Evolutionary conservation across 2,113 vertebrate genomes (phyloP).

Genomic region (Ceyx cyanopectus): DNA sequence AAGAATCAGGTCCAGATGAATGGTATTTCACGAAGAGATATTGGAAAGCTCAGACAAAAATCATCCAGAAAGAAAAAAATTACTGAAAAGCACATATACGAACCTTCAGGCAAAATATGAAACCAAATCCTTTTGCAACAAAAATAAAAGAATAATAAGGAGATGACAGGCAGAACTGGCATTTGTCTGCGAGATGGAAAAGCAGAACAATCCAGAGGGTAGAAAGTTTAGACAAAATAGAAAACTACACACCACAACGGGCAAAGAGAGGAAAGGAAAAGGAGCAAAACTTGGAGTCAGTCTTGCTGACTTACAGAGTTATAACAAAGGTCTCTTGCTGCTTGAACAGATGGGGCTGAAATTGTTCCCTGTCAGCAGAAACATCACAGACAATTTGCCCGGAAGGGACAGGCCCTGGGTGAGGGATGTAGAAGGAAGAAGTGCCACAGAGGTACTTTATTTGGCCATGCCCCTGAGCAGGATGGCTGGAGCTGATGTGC

Average conservation of each 20-base stretch:
- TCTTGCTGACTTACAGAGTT: not conserved
- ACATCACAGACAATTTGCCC: not conserved
- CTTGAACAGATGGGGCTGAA: not conserved
- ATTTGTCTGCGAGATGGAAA: not conserved
- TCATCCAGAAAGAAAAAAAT: not conserved
- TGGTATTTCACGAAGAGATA: not conserved
- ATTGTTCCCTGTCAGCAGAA: not conserved
- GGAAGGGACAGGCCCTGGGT: not conserved
- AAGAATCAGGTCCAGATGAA: not conserved
- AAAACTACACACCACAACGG: accelerated
- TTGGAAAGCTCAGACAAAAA: not conserved
- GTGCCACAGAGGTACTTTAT: not conserved
- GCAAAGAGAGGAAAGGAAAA: not conserved
- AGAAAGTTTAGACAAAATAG: not conserved
- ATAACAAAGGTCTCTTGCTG: not conserved
- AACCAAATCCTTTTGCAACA: not conserved
- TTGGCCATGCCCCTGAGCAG: not conserved
- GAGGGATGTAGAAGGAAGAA: not conserved
- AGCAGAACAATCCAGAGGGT: not conserved
- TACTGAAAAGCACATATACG: not conserved
- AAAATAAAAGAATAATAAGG: not conserved
- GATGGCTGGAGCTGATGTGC: accelerated
- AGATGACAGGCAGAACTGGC: not conserved
- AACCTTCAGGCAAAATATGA: not conserved
- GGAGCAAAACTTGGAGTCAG: not conserved